phyloP scores from a whole-genome alignment of 2,113 vertebrate species.

The Mugil cephalus region DNA sequence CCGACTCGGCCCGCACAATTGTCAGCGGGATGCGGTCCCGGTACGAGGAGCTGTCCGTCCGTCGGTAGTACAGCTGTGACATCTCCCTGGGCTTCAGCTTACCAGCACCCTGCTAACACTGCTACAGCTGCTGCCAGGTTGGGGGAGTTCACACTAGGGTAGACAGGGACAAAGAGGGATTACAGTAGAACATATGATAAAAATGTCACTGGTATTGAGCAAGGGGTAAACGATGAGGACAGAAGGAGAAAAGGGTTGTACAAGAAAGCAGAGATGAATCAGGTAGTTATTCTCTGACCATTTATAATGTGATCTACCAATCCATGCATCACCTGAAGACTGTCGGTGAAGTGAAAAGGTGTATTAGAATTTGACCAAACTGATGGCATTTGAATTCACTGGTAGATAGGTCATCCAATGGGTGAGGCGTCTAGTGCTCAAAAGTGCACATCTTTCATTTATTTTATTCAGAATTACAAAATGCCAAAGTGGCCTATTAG shows the following conservation, averaged over 20 bases:
- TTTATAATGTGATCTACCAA: not conserved
- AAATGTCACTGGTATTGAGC: not conserved
- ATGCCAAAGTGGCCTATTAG: too few relatives aligned
- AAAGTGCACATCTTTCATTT: too few relatives aligned
- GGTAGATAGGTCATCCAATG: too few relatives aligned
- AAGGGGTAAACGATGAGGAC: not conserved
- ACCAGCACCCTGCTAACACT: slow-evolving; percentile 47
- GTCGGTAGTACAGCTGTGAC: slow-evolving; percentile 98
- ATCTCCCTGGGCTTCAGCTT: slow-evolving; percentile 81
- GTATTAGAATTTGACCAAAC: not conserved
- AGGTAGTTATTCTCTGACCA: not conserved
- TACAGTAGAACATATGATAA: not conserved
- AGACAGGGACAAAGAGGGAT: slow-evolving; percentile 49
- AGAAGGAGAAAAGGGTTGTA: not conserved
- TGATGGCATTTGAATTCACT: too few relatives aligned
- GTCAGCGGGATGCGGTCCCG: slow-evolving; percentile 96
- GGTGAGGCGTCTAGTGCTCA: too few relatives aligned
- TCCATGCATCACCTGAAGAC: not conserved
- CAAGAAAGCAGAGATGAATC: not conserved
- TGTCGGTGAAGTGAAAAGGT: not conserved
- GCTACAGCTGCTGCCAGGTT: slow-evolving; percentile 67
- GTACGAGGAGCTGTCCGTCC: slow-evolving; percentile 91
- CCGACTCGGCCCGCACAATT: slow-evolving; percentile 95
- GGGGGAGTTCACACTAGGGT: slow-evolving; percentile 81
- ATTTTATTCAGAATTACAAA: not conserved